Evolutionary conservation across 2,888 invertebrate species (phyloP), one percentile per base, ranked within the genome.

Genomic region (Dasysyrphus albostriatus): DNA sequence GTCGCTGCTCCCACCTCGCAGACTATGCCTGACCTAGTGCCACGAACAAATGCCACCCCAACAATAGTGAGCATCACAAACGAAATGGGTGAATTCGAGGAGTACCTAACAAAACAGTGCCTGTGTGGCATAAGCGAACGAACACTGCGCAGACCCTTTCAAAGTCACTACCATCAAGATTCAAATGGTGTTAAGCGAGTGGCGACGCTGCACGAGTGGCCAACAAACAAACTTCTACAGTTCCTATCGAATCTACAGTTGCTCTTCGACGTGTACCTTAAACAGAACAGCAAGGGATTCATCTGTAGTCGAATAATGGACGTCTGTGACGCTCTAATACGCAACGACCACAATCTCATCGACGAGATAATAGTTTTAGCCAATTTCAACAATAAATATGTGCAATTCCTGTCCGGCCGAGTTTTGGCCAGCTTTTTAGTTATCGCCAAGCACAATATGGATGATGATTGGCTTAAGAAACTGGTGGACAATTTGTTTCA

Each of bases 171-270:
- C 89, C 92, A 93, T 73, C 91, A 92, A 78, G 93, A 94, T 90
- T 89, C 90, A 34, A 93, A 93, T 88, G 94, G 94, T 3, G 93
- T 92, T 51, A 93, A 93, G 87, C 92, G 94, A 49, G 93, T 93
- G 24, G 93, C 94, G 0, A 93, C 94, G 82, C 90, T 95, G 73
- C 93, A 94, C 74, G 94, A 95, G 91, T 96, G 95, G 95, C 94
- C 95, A 49, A 93, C 94, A n/a, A 94, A 95, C 88, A 94, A 95
- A 90, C 94, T 96, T 6, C 92, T 98, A 54, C 95, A 97, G 89
- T 97, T 97, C 91, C 93, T 98, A 87, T 97, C 97, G 82, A 96
- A 96, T 88, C 94, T 97, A 90, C 97, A 98, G 90, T 93, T 97
- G 14, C 93, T 97, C 88, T 97, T 97, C 90, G 97, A 97, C 91